phyloP scores from a whole-genome alignment of 2,797 vertebrate species.

The Loris lydekkerianus region DNA sequence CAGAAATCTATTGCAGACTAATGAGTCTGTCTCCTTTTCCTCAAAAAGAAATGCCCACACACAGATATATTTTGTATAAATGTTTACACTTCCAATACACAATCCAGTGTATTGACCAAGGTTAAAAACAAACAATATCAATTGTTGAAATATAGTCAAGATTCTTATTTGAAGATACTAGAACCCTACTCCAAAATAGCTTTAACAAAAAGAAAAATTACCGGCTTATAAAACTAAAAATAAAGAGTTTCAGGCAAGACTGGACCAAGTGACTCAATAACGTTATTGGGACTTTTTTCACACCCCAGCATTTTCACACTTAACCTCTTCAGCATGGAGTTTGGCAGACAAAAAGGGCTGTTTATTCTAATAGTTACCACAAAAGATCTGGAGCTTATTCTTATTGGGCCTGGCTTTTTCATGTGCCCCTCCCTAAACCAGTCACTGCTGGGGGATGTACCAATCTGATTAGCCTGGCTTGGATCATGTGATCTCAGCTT shows the following conservation, averaged over 20 bases:
- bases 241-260: background rate
- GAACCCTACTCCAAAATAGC: background rate
- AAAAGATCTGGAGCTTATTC: conserved; percentile 1
- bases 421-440: background rate
- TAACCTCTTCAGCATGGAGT: background rate
- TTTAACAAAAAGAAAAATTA: background rate
- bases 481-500: background rate
- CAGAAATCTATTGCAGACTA: conserved; percentile 6
- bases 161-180: conserved; percentile 50
- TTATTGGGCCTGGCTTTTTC: background rate
- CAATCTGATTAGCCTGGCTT: background rate
- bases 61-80: background rate
- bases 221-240: background rate
- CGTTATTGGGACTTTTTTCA: background rate
- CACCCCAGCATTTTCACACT: background rate
- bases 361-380: background rate
- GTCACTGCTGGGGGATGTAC: background rate
- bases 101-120: background rate
- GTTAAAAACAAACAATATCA: conserved; percentile 30
- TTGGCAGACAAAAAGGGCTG: background rate
- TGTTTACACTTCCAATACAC: background rate
- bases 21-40: background rate
- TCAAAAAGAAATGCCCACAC: background rate
- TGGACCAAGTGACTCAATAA: background rate
- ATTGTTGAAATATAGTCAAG: conserved; percentile 1